Evolutionary conservation across 2,797 vertebrate species (phyloP), one percentile per base, ranked within the genome.

Genomic region (Tenualosa thibaudeaui): DNA sequence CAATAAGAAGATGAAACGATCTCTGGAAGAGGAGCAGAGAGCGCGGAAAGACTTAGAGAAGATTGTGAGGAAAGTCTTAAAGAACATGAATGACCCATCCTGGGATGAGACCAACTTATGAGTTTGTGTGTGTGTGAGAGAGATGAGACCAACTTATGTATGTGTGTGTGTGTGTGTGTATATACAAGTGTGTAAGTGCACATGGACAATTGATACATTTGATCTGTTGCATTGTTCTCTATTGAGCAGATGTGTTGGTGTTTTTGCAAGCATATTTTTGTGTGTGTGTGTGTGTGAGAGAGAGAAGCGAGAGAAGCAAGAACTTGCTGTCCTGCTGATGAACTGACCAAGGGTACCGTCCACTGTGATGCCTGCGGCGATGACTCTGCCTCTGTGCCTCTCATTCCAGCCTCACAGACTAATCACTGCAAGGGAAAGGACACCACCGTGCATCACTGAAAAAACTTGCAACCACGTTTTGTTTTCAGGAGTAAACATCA

Each of bases 61-160:
- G 87, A 94, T 98, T 86, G 94, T 99, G 89, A 93, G 96, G 90
- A 97, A 97, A 90, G 96, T 98, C 85, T 92, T 99, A 86, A 98
- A 98, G 94, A 97, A 93, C 92, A 95, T 98, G 96, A 98, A 98
- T 0, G 98, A 99, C 92, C 96, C 97, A 0, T 97, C 97, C 54
- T 99, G 98, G 97, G 98, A 99, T 49, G 98, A 99, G 95, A 99
- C 98, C 26, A 99, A 99, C 91, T 96, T 99, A 90, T 99, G 93
- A 94, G 6, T 81, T 22, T 51, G 22, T 31, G 17, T 50, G 17
- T 54, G n/a, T n/a, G n/a, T n/a, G n/a, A n/a, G n/a, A n/a, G n/a
- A n/a, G 98, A 99, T 49, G 98, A 99, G 95, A 99, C 98, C 26
- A 99, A 99, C 91, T 15, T 31, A 8, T 24, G 82, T 82, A 58